Base-by-base conservation (phyloP, 2,113 vertebrate genomes). In the Smithornis capensis region DNA sequence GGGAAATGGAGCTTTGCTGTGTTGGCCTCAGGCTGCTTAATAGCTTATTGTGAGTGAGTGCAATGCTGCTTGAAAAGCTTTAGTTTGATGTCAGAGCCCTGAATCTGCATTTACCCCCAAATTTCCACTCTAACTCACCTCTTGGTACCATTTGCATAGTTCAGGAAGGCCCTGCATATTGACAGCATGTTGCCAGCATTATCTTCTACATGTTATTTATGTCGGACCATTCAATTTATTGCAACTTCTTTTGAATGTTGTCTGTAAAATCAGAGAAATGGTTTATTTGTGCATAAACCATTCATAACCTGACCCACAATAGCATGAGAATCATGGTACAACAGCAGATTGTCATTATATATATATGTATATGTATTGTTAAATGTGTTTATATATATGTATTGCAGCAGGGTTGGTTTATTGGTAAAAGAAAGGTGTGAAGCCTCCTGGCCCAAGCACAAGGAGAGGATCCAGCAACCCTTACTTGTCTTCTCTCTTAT, bases 181-280 rank as follows among this genome's bases (percentile, higher is more conserved):
- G 74, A 15, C 56, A 60, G 44, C 60, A 9, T 1, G 0, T 55
- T 53, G 40, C 52, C 70, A 73, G 65, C 3, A 0, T 70, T 44
- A 10, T 8, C 65, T 64, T 33, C 25, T 71, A 0, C 10, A 0
- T 0, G 1, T 3, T 2, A 31, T 59, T 52, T 2, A 0, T 59
- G 75, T 73, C 82, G 64, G 44, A 50, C 42, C 12, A 1, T 11
- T 16, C 44, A 33, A 22, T 28, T 44, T 59, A 2, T 63, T 47
- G 33, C 37, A 56, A 1, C 33, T 76, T 76, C 37, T 59, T 80
- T 23, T 57, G 71, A 47, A 49, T 31, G 37, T 22, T 68, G 42
- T 22, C 82, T 77, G 31, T 25, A 35, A 88, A 60, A 18, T 56
- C 55, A 57, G 52, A 40, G 19, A 44, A 90, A 40, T 63, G 59